Evolutionary conservation across 2,888 invertebrate species (phyloP).

Genomic region (Neoaliturus tenellus): DNA sequence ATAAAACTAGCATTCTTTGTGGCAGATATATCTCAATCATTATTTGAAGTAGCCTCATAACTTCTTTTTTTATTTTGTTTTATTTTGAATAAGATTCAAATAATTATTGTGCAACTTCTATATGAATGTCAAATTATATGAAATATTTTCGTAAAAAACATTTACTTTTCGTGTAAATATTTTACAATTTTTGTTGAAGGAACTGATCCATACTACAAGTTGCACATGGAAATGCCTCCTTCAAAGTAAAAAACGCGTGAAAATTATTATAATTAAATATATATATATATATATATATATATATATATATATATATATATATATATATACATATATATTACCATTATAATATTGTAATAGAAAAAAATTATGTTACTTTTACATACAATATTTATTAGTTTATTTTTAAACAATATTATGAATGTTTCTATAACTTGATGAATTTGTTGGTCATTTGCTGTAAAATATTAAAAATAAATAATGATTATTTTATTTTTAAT

Average conservation of each 20-base stretch:
- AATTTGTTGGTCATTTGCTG: too few species aligned
- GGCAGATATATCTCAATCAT: neutral
- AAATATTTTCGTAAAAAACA: neutral
- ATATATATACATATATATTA: too few species aligned
- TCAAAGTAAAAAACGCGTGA: neutral
- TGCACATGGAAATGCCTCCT: neutral
- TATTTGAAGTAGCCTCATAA: neutral
- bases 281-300: too few species aligned
- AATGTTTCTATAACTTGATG: too few species aligned
- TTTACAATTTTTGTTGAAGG: neutral
- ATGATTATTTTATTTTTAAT: too few species aligned
- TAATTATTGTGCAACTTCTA: neutral
- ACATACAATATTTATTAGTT: too few species aligned
- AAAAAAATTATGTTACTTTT: too few species aligned
- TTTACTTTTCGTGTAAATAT: neutral
- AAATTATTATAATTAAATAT: too few species aligned
- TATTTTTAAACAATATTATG: too few species aligned
- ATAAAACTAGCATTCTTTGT: neutral
- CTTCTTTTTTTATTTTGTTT: neutral
- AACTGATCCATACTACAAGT: neutral
- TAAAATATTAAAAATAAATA: too few species aligned
- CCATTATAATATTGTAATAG: too few species aligned
- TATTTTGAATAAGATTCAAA: neutral
- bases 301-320: too few species aligned
- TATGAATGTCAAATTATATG: neutral